These are phyloP conservation scores for Himalopsyche japonica DNA, from an alignment of 2,888 invertebrate species.

Conservation along the genomic window DNA sequence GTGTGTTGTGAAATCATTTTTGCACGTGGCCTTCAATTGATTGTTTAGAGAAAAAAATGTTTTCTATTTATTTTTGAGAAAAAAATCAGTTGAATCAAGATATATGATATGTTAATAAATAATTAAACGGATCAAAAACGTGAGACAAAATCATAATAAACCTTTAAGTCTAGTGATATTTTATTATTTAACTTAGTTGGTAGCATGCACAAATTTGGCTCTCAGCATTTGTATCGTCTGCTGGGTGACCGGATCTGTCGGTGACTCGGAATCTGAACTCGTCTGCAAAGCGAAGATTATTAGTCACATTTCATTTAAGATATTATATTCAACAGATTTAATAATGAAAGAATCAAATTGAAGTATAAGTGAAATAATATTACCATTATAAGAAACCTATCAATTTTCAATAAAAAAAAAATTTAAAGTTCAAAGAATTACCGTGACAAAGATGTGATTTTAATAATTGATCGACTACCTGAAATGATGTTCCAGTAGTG, in stretches of 20 bases:
- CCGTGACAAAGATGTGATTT: background rate
- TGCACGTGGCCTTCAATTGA: too few species aligned
- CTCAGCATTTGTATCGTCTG: slow-evolving; percentile 52
- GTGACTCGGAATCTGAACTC: slow-evolving; percentile 59
- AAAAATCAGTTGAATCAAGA: too few species aligned
- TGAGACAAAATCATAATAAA: background rate
- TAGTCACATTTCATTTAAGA: background rate
- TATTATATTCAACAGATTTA: background rate
- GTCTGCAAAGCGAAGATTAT: slow-evolving; percentile 41
- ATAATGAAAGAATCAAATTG: too few species aligned
- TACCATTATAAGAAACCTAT: too few species aligned
- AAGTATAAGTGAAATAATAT: too few species aligned
- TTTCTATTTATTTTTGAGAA: too few species aligned
- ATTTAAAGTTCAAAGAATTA: background rate
- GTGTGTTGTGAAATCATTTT: too few species aligned
- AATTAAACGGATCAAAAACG: background rate
- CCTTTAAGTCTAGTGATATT: background rate
- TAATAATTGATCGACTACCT: slow-evolving; percentile 15
- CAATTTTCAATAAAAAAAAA: background rate
- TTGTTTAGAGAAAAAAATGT: too few species aligned
- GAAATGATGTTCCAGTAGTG: slow-evolving; percentile 19
- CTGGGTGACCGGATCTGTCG: slow-evolving; percentile 57
- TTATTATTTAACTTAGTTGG: slow-evolving; percentile 40
- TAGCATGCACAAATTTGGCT: slow-evolving; percentile 51
- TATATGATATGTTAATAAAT: too few species aligned